Evolutionary conservation across 2,888 invertebrate species (phyloP).

Genomic region (Notocelia uddmanniana): DNA sequence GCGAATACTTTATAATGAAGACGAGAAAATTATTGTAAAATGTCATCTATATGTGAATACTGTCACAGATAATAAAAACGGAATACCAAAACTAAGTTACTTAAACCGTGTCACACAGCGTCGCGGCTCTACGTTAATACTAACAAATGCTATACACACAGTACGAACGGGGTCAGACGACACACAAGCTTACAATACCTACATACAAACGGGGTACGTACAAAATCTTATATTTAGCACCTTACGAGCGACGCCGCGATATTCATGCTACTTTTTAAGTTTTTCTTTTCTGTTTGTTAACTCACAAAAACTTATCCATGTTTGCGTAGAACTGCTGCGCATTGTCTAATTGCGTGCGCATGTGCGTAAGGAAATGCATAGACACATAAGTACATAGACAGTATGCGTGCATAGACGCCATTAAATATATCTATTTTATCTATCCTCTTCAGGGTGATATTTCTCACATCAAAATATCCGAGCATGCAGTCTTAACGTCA

Average conservation of each 20-base stretch:
- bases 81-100: constrained; percentile 4
- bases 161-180: constrained; percentile 36
- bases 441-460: too few relatives aligned
- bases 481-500: too few relatives aligned
- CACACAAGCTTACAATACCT: constrained; percentile 44
- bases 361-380: background rate
- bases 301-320: background rate
- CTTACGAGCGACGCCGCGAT: constrained; percentile 53
- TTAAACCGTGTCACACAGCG: background rate
- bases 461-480: background rate
- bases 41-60: background rate
- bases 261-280: constrained; percentile 25
- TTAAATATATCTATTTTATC: too few relatives aligned
- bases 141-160: constrained; percentile 42
- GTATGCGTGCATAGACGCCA: too few relatives aligned
- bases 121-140: constrained; percentile 1
- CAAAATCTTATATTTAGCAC: constrained; percentile 64
- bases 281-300: background rate
- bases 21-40: background rate
- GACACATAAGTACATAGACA: background rate
- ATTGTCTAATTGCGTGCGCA: background rate
- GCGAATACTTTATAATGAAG: background rate
- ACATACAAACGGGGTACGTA: constrained; percentile 49
- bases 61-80: constrained; percentile 11
- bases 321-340: background rate